A percentile compares a stretch with the other conserved stretches of the same genome.
phyloP scores from a whole-genome alignment of 2,888 invertebrate species.

The Galerucella nymphaeae region DNA sequence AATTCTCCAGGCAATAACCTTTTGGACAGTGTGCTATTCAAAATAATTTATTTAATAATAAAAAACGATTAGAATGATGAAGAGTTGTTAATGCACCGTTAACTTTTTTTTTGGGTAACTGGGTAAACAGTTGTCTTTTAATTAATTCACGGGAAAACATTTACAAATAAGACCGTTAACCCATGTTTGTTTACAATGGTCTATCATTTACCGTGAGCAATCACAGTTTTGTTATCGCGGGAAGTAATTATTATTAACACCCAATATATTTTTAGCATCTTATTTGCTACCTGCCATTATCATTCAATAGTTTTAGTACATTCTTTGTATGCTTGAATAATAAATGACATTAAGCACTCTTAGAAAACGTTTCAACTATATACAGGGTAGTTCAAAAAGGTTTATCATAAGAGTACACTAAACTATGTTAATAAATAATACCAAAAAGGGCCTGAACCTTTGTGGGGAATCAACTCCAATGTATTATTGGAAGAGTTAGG shows the following conservation, averaged over 20 bases:
- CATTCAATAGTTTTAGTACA: too few relatives aligned
- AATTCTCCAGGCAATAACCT: neutral
- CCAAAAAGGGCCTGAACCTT: too few relatives aligned
- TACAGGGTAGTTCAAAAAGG: too few relatives aligned
- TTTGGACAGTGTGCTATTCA: neutral
- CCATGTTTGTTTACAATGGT: slow-evolving; percentile 5
- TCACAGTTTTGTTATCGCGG: slow-evolving; percentile 6
- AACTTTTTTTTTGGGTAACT: neutral
- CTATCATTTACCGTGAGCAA: neutral
- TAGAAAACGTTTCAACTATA: too few relatives aligned
- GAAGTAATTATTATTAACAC: slow-evolving; percentile 6
- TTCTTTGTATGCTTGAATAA: too few relatives aligned
- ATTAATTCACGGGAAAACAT: neutral
- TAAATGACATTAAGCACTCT: too few relatives aligned
- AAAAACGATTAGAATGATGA: neutral
- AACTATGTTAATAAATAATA: too few relatives aligned
- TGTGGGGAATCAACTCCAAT: too few relatives aligned
- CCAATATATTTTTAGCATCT: slow-evolving; percentile 2
- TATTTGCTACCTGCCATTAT: neutral
- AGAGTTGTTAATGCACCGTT: neutral
- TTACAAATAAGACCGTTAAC: slow-evolving; percentile 3
- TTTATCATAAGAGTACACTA: too few relatives aligned
- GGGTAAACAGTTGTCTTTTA: neutral
- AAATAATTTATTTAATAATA: neutral
- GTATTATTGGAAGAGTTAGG: too few relatives aligned